A percentile compares a stretch with the other conserved stretches of the same genome.
These are phyloP conservation scores for Actinemys pallida DNA, from an alignment of 2,113 vertebrate genomes.

Conservation along the genomic window DNA sequence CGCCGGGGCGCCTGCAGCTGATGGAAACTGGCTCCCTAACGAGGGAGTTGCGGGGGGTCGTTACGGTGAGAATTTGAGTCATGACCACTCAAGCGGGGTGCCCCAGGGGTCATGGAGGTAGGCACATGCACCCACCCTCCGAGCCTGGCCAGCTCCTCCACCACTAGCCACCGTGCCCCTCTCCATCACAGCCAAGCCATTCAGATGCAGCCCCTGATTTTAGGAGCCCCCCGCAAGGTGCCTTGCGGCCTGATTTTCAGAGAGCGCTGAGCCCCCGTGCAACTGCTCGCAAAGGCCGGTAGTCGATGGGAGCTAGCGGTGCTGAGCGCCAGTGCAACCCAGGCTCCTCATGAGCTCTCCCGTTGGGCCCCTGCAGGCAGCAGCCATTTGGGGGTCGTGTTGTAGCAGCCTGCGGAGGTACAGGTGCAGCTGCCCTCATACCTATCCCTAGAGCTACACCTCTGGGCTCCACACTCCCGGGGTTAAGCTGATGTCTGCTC, in stretches of 20 bases:
- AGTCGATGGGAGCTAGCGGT: no score
- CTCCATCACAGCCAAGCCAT: neutral
- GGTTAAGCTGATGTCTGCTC: neutral
- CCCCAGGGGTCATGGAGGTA: rapidly evolving
- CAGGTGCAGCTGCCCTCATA: no score
- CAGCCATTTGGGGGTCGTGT: neutral
- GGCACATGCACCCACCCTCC: rapidly evolving
- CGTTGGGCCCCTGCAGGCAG: no score
- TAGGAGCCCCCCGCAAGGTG: neutral
- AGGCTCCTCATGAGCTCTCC: no score
- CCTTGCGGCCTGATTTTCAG: neutral
- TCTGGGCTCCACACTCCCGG: neutral
- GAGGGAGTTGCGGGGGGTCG: neutral
- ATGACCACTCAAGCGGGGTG: no score
- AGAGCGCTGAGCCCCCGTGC: neutral
- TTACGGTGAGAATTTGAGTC: neutral
- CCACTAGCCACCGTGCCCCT: no score
- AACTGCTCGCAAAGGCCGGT: no score
- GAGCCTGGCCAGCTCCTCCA: no score
- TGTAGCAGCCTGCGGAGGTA: no score
- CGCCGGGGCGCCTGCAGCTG: neutral
- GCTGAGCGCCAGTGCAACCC: no score
- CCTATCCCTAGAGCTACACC: neutral
- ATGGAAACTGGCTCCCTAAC: neutral
- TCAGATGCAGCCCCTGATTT: no score